Evolutionary conservation across 2,888 invertebrate species (phyloP), one percentile per base, ranked within the genome.

Genomic region (Nezara viridula): DNA sequence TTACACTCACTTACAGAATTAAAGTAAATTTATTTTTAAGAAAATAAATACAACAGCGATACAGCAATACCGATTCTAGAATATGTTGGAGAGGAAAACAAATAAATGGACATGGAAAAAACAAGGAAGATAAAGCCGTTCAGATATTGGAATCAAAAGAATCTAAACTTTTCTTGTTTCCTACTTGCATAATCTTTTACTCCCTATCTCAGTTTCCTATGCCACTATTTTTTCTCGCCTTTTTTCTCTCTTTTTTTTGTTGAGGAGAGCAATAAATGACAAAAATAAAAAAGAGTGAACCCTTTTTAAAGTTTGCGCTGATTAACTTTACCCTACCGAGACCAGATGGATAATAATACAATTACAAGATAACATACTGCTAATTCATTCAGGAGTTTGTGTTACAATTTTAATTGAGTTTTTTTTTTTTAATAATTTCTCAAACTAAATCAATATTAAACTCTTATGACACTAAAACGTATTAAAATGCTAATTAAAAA

Each of bases 141-240:
- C 66, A 73, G 66, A 73, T 73, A 73, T 73, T 73, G 66, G 66
- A 73, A 73, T 73, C 66, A 73, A 73, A 37, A 73, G 32, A 73
- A 32, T 37, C 66, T 37, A 73, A 73, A 73, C 66, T 73, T 73
- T 73, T 73, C 66, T 73, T 73, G 66, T 73, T 73, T 73, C 66
- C 66, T 73, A 32, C 37, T 73, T 73, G 66, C 37, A 73, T 73
- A 73, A 73, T 73, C 66, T 73, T 21, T 37, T 73, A 73, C 66
- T 73, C 32, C 37, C 32, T 73, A 73, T 73, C 66, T 73, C 37
- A 19, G 66, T 73, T 73, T 37, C 66, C 32, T 37, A 73, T 73
- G 37, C 21, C 27, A 12, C 27, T 55, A 9, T 55, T 7, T 60
- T 60, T 73, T 44, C 10, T 5, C 44, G 5, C 10, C 10, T 44